Base-by-base conservation (phyloP, 2,113 vertebrate genomes). In the Camelus bactrianus region DNA sequence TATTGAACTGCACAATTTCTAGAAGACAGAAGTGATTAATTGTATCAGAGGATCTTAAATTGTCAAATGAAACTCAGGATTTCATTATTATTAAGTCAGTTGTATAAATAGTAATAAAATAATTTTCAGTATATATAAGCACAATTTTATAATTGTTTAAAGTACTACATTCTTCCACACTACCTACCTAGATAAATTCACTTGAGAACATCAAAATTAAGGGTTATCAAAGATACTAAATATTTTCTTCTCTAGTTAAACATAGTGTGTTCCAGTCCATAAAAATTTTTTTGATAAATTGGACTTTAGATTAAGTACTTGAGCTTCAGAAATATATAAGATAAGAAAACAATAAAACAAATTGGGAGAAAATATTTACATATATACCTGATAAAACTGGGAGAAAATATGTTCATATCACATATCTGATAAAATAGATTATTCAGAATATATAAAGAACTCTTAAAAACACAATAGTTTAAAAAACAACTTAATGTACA, bases 1-100 rank as follows among this genome's bases (percentile, higher is more conserved):
- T 84, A 28, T 84, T 80, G 93, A 94, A 42, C 4, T 24, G 67
- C 6, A 84, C 56, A 76, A 89, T 91, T 93, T 96, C 48, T 70
- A 52, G 64, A 87, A 22, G 2, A 62, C 5, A 81, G 16, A 89
- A 85, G 70, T 89, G 12, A 91, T 79, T 50, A 94, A 77, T 15
- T 76, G 19, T 92, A 64, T 42, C 6, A 84, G 22, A 28, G 7
- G 13, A 84, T 75, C 46, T 54, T 52, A 90, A 93, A 58, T 75
- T 85, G 89, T 64, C 30, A 75, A 54, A 70, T 88, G 28, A 20
- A 89, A 56, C 56, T 79, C 3, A 92, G 16, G 77, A 42, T 83
- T 48, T 22, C 13, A 72, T 32, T 79, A 48, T 35, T 70, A 79
- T 52, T 88, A 67, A 54, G 5, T 60, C 48, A 86, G 1, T 62